These are phyloP conservation scores for Varanus komodoensis DNA, from an alignment of 2,113 vertebrate genomes.

Conservation along the genomic window DNA sequence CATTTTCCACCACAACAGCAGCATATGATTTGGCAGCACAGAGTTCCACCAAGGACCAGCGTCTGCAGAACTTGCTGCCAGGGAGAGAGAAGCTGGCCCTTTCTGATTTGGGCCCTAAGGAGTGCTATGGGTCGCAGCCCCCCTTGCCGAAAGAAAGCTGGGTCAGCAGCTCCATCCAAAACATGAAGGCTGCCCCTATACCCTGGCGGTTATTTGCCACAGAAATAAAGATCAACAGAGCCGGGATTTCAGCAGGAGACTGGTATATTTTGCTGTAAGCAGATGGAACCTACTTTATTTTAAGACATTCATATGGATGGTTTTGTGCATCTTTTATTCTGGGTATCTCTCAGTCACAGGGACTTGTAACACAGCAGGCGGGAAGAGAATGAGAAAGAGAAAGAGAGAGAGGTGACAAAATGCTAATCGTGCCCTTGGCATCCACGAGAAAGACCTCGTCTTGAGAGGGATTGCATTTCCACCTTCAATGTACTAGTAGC, in stretches of 20 bases:
- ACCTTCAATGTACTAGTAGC: background rate
- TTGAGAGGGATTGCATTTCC: background rate
- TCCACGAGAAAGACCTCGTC: background rate
- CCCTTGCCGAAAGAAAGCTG: background rate
- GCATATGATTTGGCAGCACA: background rate
- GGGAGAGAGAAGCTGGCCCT: background rate
- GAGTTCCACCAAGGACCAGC: background rate
- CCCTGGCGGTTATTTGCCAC: background rate
- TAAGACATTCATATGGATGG: slow-evolving; percentile 1
- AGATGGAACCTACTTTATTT: slow-evolving; percentile 23
- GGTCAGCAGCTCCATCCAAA: background rate
- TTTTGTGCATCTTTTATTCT: background rate
- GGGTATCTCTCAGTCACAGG: background rate
- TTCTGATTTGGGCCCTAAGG: background rate
- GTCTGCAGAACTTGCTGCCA: background rate
- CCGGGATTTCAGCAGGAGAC: background rate
- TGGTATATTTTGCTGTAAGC: slow-evolving; percentile 15
- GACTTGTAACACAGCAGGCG: background rate
- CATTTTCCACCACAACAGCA: background rate
- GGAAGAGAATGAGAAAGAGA: background rate
- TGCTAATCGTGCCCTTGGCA: background rate
- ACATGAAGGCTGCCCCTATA: background rate
- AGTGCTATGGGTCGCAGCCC: background rate
- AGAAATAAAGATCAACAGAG: slow-evolving; percentile 10
- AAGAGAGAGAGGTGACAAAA: background rate